A percentile compares a stretch with the other conserved stretches of the same genome.
Evolutionary conservation across 2,797 vertebrate species (phyloP).

Genomic region (Hippocampus kuda): DNA sequence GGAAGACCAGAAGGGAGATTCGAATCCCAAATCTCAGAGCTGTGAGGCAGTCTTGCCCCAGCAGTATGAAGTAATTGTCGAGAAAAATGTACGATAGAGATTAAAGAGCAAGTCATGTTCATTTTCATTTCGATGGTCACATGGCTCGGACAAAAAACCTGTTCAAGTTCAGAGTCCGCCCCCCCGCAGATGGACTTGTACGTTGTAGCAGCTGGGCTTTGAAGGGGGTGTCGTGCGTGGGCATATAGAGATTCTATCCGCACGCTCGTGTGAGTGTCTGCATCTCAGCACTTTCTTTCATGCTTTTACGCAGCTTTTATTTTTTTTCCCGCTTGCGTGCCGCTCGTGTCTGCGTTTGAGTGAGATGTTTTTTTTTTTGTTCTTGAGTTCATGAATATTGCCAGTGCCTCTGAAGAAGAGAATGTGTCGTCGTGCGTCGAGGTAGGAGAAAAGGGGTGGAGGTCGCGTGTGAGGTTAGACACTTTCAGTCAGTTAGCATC

Average conservation of each 20-base stretch:
- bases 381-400: constrained; percentile 29
- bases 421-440: not conserved
- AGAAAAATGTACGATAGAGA: constrained; percentile 8
- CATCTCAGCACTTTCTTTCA: constrained; percentile 7
- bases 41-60: no score
- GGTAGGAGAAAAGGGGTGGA: not conserved
- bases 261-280: constrained; percentile 4
- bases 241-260: constrained; percentile 7
- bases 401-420: constrained; percentile 12
- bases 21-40: no score
- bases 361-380: constrained; percentile 8
- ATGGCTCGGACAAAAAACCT: constrained; percentile 22
- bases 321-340: not conserved
- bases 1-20: no score
- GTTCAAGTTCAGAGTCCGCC: constrained; percentile 22
- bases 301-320: constrained; percentile 3
- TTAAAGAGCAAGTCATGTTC: constrained; percentile 22
- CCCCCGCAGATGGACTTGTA: constrained; percentile 3
- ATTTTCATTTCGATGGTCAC: constrained; percentile 18
- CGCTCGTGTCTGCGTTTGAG: not conserved
- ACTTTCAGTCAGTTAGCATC: not conserved
- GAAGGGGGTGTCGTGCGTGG: constrained; percentile 13
- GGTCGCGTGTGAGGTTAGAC: not conserved
- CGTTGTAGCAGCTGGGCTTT: constrained; percentile 17
- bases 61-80: constrained; percentile 1